A percentile compares a stretch with the other conserved stretches of the same genome.
Conservation (phyloP, 2,113 vertebrate species). For the Ellobius talpinus region DNA sequence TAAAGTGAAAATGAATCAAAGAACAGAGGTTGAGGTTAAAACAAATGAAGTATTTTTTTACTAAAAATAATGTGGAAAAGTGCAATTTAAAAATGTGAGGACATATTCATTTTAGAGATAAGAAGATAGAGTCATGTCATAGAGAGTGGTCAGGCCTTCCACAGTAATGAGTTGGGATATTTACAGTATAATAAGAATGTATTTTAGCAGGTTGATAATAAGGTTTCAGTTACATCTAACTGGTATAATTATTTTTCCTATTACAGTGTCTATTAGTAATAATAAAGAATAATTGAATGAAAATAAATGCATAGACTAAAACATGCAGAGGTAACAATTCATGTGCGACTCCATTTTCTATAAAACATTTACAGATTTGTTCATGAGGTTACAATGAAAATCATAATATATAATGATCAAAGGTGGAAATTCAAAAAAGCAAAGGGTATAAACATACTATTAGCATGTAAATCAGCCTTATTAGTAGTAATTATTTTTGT, state of each 20-base stretch:
- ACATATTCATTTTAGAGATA: not conserved
- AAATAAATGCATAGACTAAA: not conserved
- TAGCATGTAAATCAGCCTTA: not conserved
- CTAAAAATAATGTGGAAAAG: not conserved
- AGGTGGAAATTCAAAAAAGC: not conserved
- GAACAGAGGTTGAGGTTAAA: not conserved
- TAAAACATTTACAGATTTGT: not conserved
- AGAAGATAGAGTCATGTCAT: not conserved
- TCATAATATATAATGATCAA: not conserved
- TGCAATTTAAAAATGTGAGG: not conserved
- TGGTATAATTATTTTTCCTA: not conserved
- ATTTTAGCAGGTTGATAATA: not conserved
- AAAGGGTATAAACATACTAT: not conserved
- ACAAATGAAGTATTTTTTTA: not conserved
- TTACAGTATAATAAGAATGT: not conserved
- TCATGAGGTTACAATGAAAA: not conserved
- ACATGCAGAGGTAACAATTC: not conserved
- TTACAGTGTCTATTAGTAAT: not conserved
- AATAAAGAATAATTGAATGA: not conserved
- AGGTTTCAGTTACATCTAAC: not conserved
- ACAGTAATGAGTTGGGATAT: not conserved
- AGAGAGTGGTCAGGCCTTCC: rapidly evolving
- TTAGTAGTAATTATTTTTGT: not conserved
- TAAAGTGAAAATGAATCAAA: not conserved
- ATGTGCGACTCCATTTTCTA: not conserved